Conservation (phyloP, 2,888 invertebrate genomes). For the Leucophenga maculata region DNA sequence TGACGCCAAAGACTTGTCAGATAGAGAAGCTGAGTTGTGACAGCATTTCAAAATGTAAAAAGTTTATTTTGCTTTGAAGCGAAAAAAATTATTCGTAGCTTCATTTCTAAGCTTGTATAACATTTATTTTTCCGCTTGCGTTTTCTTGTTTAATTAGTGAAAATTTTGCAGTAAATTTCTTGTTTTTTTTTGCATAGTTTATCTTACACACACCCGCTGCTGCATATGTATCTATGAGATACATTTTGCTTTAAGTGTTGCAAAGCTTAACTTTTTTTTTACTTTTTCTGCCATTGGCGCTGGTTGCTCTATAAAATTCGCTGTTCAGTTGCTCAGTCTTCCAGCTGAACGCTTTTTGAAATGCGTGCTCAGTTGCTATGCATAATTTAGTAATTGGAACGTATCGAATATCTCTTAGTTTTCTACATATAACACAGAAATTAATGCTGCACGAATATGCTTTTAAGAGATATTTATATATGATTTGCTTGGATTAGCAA, state of each 20-base stretch:
- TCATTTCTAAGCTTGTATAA: no score
- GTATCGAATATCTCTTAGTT: slow-evolving; percentile 52
- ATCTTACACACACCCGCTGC: slow-evolving; percentile 5
- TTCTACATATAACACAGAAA: neutral
- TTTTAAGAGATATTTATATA: no score
- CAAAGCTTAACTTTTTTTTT: neutral
- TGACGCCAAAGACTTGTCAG: neutral
- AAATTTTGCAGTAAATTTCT: slow-evolving; percentile 44
- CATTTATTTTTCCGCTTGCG: no score
- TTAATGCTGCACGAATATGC: no score
- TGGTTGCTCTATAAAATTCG: no score
- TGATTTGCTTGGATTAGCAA: no score
- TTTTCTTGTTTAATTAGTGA: slow-evolving; percentile 35
- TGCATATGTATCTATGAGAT: slow-evolving; percentile 2
- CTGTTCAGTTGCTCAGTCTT: slow-evolving; percentile 26
- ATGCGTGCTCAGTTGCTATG: slow-evolving; percentile 35
- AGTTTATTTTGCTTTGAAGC: no score
- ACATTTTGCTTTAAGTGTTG: slow-evolving; percentile 16
- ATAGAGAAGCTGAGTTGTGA: no score
- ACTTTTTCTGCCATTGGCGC: no score
- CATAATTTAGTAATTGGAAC: slow-evolving; percentile 65
- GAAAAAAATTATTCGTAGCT: no score
- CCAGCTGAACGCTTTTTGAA: slow-evolving; percentile 29
- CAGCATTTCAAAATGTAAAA: no score
- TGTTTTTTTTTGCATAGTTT: slow-evolving; percentile 28